Evolutionary conservation across 2,888 invertebrate species (phyloP), one percentile per base, ranked within the genome.

Genomic region (Xanthostigma xanthostigma): DNA sequence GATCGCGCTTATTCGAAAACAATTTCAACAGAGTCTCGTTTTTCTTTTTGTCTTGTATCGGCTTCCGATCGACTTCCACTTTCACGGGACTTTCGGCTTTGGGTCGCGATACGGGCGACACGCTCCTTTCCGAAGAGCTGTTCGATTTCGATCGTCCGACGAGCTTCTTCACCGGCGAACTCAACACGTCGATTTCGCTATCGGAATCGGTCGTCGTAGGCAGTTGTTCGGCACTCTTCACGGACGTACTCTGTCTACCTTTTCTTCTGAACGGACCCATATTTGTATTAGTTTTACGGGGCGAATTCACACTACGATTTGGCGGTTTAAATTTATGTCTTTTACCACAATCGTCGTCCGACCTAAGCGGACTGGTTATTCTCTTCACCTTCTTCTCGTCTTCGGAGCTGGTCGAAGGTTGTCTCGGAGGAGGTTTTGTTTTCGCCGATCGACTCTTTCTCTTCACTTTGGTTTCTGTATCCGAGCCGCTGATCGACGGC

Each of bases 21-120:
- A 83, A 66, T 58, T 79, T 80, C 40, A 78, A 68, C 47, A 84
- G 62, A 1, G 81, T 81, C 57, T 75, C 78, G 56, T 72, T 80
- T 62, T 83, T 84, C 64, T 82, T 83, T 59, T 82, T 82, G 62
- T 83, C 82, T 50, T 76, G 72, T 1, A 75, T 71, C 10, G 70
- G 63, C 45, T 74, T 74, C n/a, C 68, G 68, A 60, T 64, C 41
- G 58, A 64, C 56, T 60, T 73, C 55, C 50, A 64, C 60, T 64
- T 74, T 57, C 56, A 62, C 59, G 2, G 61, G 58, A 44, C 61
- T 60, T 44, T 60, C 60, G 3, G 58, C 44, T 37, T 51, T 49
- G 11, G 38, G 40, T 44, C 44, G 48, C 12, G 45, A 13, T 36
- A 33, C 27, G 37, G 38, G 49, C 36, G 45, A 47, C 17, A 40